Conservation (phyloP, 2,113 vertebrate genomes). For the Alosa alosa region DNA sequence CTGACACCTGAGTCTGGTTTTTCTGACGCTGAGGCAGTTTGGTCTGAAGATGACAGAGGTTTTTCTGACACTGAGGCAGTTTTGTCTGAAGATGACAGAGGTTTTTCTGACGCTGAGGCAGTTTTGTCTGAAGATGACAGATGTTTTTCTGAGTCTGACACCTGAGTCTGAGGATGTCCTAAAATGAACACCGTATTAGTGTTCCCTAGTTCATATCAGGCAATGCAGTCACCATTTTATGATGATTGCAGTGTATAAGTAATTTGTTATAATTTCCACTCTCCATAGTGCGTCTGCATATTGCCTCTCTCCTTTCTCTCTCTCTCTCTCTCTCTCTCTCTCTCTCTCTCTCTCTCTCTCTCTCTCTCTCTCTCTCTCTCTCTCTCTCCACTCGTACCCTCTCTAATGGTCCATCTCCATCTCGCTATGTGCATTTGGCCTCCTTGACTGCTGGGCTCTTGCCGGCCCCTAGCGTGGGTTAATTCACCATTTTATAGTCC, state of each 20-base stretch:
- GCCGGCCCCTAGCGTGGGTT: not conserved
- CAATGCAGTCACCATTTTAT: not conserved
- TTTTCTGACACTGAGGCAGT: too few species aligned
- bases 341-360: not conserved
- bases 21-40: too few species aligned
- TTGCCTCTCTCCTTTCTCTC: not conserved
- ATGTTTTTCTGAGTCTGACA: too few species aligned
- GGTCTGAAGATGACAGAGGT: too few species aligned
- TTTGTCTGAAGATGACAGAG: too few species aligned
- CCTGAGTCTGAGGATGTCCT: too few species aligned
- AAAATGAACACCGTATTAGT: too few species aligned
- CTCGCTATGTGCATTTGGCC: not conserved
- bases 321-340: not conserved
- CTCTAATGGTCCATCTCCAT: not conserved
- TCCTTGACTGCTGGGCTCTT: not conserved
- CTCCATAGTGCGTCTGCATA: not conserved
- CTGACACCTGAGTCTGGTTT: too few species aligned
- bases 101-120: too few species aligned
- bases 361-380: not conserved
- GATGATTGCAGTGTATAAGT: not conserved
- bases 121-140: too few species aligned
- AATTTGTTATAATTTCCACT: not conserved
- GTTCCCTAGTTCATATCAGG: too few species aligned
- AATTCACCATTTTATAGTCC: conserved; percentile 47
- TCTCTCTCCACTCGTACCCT: not conserved